phyloP scores from a whole-genome alignment of 64 coral and sea anemone species.

The Stichodactyla helianthus region DNA sequence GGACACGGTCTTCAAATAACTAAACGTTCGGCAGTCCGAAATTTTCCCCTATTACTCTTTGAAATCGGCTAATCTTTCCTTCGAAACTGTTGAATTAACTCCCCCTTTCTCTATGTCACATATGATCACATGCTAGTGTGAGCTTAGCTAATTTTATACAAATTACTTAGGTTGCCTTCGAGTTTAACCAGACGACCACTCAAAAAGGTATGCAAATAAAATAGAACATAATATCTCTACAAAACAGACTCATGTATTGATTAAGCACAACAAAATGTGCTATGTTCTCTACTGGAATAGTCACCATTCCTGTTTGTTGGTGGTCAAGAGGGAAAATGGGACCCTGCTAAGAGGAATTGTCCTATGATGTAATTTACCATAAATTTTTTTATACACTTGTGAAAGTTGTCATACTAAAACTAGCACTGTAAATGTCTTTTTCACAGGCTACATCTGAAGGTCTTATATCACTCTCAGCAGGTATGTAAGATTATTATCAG shows the following conservation, averaged over 20 bases:
- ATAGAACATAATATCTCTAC: not conserved
- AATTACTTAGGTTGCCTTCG: not conserved
- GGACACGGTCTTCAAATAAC: too few species aligned
- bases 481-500: not conserved
- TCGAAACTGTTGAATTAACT: too few species aligned
- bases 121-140: not conserved
- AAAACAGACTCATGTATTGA: not conserved
- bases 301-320: too few species aligned
- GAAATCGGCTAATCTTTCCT: too few species aligned
- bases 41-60: too few species aligned
- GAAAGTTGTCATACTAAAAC: not conserved
- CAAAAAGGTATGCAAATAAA: not conserved
- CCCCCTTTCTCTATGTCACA: too few species aligned
- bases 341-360: too few species aligned
- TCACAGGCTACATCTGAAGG: constrained; percentile 37
- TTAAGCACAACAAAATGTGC: not conserved
- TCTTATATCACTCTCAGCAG: constrained; percentile 51
- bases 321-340: too few species aligned
- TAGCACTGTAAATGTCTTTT: not conserved
- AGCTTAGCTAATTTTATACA: not conserved
- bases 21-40: too few species aligned
- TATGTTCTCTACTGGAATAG: too few species aligned
- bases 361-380: too few species aligned
- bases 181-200: not conserved
- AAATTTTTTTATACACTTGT: too few species aligned